Conservation (phyloP, 2,888 invertebrate species). For the Drosophila neonasuta region DNA sequence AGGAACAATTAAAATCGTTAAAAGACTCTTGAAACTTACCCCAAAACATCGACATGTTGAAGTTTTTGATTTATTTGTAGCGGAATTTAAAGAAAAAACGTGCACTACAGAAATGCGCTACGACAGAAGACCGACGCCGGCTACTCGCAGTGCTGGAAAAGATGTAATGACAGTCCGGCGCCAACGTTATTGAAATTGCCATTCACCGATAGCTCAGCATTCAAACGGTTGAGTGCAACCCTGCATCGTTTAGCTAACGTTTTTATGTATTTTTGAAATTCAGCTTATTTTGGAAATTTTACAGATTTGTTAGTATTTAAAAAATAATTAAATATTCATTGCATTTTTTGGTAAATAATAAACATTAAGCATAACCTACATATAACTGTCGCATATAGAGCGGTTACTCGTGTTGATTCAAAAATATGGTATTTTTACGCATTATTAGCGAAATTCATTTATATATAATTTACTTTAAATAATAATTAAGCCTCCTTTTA, state of each 20-base stretch:
- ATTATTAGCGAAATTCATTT: too few species aligned
- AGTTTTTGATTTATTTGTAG: conserved; percentile 9
- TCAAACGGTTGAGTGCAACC: neutral
- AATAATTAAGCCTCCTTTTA: too few species aligned
- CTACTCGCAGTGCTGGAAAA: conserved; percentile 49
- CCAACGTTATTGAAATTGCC: conserved; percentile 12
- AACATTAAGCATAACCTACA: too few species aligned
- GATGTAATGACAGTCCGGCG: conserved; percentile 34
- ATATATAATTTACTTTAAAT: too few species aligned
- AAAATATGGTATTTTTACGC: too few species aligned
- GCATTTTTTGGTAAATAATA: too few species aligned
- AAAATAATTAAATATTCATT: too few species aligned
- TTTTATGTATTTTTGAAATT: neutral
- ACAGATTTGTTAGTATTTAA: too few species aligned
- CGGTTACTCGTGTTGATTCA: too few species aligned
- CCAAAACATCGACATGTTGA: conserved; percentile 79
- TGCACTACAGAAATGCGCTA: conserved; percentile 21
- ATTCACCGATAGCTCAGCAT: conserved; percentile 13
- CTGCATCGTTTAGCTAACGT: neutral
- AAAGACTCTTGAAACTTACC: conserved; percentile 64
- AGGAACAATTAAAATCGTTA: neutral
- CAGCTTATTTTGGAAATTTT: neutral
- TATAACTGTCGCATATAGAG: too few species aligned
- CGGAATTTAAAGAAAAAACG: conserved; percentile 37
- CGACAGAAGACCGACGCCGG: conserved; percentile 50